A percentile compares a stretch with the other conserved stretches of the same genome.
Conservation (phyloP, 2,113 vertebrate species). For the Ahaetulla prasina region DNA sequence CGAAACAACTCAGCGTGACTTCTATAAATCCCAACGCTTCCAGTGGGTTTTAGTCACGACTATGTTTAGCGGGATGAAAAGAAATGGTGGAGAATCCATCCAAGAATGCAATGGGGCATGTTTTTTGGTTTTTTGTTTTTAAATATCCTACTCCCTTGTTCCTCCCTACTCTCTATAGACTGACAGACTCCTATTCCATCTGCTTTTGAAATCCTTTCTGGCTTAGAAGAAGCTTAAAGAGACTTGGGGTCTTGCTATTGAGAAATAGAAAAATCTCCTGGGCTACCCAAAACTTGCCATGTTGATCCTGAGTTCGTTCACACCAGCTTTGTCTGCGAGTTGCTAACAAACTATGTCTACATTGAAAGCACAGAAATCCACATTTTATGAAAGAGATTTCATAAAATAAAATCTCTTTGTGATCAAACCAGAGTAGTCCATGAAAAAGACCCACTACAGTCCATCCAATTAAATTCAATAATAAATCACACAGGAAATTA, state of each 20-base stretch:
- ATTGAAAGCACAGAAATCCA: background rate
- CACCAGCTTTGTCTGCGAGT: background rate
- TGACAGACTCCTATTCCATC: background rate
- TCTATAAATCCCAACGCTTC: background rate
- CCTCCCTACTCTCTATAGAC: background rate
- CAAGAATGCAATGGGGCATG: background rate
- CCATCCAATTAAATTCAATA: background rate
- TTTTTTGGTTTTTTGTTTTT: background rate
- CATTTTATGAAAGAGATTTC: background rate
- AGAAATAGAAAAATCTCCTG: background rate
- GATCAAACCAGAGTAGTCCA: background rate
- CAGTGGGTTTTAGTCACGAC: background rate
- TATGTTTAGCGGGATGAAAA: background rate
- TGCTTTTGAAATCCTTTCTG: background rate
- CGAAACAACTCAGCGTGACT: background rate
- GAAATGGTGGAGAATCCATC: background rate
- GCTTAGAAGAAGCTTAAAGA: background rate
- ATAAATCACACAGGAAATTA: background rate
- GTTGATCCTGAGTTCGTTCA: background rate
- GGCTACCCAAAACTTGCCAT: background rate
- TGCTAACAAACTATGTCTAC: background rate
- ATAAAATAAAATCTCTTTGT: background rate
- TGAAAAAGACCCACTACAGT: background rate
- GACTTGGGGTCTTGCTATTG: background rate
- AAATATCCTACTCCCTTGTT: background rate